A percentile compares a stretch with the other conserved stretches of the same genome.
Conservation (phyloP, 23 tunicate genomes). For the Halocynthia roretzi region DNA sequence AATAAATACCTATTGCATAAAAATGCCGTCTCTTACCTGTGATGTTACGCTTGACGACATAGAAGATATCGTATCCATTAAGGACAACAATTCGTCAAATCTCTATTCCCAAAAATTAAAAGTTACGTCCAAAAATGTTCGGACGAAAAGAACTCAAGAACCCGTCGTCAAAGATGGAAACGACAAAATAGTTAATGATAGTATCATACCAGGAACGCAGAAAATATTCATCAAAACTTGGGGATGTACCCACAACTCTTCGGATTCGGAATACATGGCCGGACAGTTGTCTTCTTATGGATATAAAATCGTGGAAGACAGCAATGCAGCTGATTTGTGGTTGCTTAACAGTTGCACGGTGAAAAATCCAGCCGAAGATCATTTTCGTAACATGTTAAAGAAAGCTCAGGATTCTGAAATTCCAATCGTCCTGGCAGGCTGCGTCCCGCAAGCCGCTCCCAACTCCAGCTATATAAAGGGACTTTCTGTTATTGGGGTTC, state of each 20-base stretch:
- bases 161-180: too few relatives aligned
- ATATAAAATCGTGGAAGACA: slow-evolving; percentile 52
- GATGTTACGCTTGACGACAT: too few relatives aligned
- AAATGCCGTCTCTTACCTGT: too few relatives aligned
- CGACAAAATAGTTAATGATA: neutral
- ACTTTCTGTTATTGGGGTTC: slow-evolving; percentile 89
- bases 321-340: slow-evolving; percentile 46
- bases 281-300: slow-evolving; percentile 89
- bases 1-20: too few relatives aligned
- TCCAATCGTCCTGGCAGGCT: slow-evolving; percentile 93
- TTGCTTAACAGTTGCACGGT: slow-evolving; percentile 97
- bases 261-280: slow-evolving; percentile 99
- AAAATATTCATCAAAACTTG: slow-evolving; percentile 75
- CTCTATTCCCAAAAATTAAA: too few relatives aligned
- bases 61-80: too few relatives aligned
- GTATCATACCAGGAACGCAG: slow-evolving; percentile 77
- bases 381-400: slow-evolving; percentile 93
- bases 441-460: slow-evolving; percentile 98
- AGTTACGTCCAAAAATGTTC: too few relatives aligned
- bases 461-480: slow-evolving; percentile 75
- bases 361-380: slow-evolving; percentile 99
- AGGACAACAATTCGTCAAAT: too few relatives aligned
- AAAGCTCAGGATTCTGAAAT: slow-evolving; percentile 57
- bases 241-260: slow-evolving; percentile 99
- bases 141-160: too few relatives aligned